Evolutionary conservation across 2,888 invertebrate genomes (phyloP), one percentile per base, ranked within the genome.

Genomic region (Andrena bucephala): DNA sequence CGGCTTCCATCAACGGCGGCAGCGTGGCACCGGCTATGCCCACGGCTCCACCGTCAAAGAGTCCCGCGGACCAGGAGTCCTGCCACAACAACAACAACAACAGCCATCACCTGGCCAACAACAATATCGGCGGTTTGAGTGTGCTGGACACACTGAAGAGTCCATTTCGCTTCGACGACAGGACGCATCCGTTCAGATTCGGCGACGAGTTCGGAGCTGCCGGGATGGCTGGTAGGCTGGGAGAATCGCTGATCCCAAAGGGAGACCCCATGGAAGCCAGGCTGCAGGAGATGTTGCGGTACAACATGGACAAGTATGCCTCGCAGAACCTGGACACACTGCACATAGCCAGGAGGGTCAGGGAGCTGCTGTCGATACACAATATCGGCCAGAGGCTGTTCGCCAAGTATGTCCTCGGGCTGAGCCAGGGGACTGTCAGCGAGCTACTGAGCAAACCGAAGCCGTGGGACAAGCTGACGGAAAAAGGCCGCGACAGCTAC

Each of bases 391-490:
- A 99, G 95, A 96, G 99, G 83, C 95, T 99, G 91, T 99, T 99
- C 95, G 99, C 99, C 90, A 99, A 99, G 94, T 99, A 99, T 95
- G 98, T 99, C 68, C 96, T 99, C 89, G 99, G 99, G 0, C 95
- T 98, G 84, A 99, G 97, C 84, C 99, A 99, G 94, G 99, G 99
- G 81, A 99, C 99, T 31, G 99, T 99, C 66, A 99, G 99, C 87
- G 99, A 99, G 95, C 95, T 99, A 91, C 96, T 99, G 85, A 99
- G 99, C 89, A 99, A 99, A 94, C 99, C 99, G 74, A 99, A 99
- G 94, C 99, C 99, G 16, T 99, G 99, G 99, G 99, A 99, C 95
- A 99, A 99, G 95, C 95, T 99, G 93, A 99, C 99, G 78, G 99
- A 99, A 95, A 99, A 99, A 94, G 99, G 99, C 50, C 96, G 99